A percentile compares a stretch with the other conserved stretches of the same genome.
These are phyloP conservation scores for Tenthredo mesomela DNA, from an alignment of 2,888 invertebrate genomes.

Conservation along the genomic window DNA sequence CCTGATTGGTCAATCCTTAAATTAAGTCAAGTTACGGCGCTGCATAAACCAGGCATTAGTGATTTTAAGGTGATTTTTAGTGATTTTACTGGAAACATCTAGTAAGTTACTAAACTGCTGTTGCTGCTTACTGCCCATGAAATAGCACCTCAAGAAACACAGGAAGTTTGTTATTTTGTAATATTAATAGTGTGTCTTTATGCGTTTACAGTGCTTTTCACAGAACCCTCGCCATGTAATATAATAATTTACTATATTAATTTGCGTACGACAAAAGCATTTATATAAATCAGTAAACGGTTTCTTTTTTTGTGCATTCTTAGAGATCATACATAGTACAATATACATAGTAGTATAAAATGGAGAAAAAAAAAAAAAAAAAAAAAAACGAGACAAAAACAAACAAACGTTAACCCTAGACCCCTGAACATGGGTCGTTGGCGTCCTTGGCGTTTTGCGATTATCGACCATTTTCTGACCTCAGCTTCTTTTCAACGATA, in stretches of 20 bases:
- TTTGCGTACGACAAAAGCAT: slow-evolving; percentile 73
- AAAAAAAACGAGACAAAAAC: slow-evolving; percentile 67
- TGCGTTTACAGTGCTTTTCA: slow-evolving; percentile 47
- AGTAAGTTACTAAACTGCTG: too few species aligned
- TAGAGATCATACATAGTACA: slow-evolving; percentile 76
- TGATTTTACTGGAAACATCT: too few species aligned
- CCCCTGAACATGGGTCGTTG: too few species aligned
- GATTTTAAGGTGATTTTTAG: too few species aligned
- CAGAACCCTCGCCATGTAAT: slow-evolving; percentile 23
- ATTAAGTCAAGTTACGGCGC: too few species aligned
- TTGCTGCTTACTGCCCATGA: too few species aligned
- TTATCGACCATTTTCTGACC: too few species aligned
- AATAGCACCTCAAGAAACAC: background rate
- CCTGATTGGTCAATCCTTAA: too few species aligned
- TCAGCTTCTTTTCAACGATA: too few species aligned
- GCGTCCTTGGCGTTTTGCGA: too few species aligned
- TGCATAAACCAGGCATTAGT: too few species aligned
- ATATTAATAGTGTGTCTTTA: slow-evolving; percentile 50
- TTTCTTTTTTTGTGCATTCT: slow-evolving; percentile 76
- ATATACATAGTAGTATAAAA: slow-evolving; percentile 77
- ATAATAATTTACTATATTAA: slow-evolving; percentile 52
- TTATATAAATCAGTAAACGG: slow-evolving; percentile 74
- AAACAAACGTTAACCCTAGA: slow-evolving; percentile 68
- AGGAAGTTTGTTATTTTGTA: slow-evolving; percentile 19
- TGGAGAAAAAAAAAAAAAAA: slow-evolving; percentile 75